Conservation (phyloP, 2,888 invertebrate species). For the Gonocerus acuteangulatus region DNA sequence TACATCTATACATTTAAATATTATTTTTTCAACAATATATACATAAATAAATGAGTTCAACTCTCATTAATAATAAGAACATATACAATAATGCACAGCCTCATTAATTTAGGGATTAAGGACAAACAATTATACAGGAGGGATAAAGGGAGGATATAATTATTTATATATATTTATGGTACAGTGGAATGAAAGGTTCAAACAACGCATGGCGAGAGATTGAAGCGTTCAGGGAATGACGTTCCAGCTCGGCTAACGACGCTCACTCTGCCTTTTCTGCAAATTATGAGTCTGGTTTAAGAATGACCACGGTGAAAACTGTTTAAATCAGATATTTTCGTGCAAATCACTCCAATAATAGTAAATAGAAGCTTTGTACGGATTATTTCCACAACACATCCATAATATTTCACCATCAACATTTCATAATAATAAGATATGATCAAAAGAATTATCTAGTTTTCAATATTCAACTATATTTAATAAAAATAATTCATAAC, state of each 20-base stretch:
- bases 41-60: neutral
- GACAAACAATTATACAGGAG: neutral
- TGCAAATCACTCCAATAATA: too few species aligned
- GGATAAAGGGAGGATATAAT: neutral
- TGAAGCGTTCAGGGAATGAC: neutral
- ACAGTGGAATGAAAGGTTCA: neutral
- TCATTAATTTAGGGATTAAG: neutral
- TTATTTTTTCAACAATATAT: too few species aligned
- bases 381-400: too few species aligned
- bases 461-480: too few species aligned
- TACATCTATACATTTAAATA: too few species aligned
- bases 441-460: too few species aligned
- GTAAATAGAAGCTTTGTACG: too few species aligned
- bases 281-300: constrained; percentile 12
- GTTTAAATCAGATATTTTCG: neutral
- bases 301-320: neutral
- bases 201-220: neutral
- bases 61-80: neutral
- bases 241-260: constrained; percentile 1
- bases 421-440: too few species aligned
- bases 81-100: neutral
- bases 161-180: neutral
- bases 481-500: too few species aligned
- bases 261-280: constrained; percentile 10
- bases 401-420: too few species aligned